Percentiles rank a stretch among this genome's conserved stretches.
Conservation (phyloP, 2,797 vertebrate species). For the Schizothorax lantsangensis region DNA sequence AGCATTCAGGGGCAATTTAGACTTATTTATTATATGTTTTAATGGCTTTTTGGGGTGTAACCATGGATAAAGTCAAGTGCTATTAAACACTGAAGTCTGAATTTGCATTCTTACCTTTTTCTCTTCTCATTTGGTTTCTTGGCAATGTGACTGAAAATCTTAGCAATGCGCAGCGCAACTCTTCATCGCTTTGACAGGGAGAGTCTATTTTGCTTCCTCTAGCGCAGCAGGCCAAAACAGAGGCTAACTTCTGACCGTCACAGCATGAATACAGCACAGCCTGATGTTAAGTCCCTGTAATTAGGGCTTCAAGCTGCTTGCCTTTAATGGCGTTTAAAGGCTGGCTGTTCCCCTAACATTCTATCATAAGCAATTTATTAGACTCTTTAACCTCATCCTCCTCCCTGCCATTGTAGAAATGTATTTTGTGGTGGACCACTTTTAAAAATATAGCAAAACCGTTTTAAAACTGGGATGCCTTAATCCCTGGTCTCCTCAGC, state of each 20-base stretch:
- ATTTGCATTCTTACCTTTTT: constrained; percentile 37
- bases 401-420: constrained; percentile 62
- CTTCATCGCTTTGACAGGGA: constrained; percentile 24
- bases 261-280: constrained; percentile 71
- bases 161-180: neutral
- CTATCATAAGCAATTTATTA: constrained; percentile 71
- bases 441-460: constrained; percentile 24
- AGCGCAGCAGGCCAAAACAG: constrained; percentile 63
- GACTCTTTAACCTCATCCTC: constrained; percentile 68
- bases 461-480: constrained; percentile 22
- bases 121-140: constrained; percentile 34
- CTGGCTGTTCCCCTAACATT: constrained; percentile 57
- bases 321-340: constrained; percentile 77
- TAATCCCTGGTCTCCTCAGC: constrained; percentile 13
- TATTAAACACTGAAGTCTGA: neutral
- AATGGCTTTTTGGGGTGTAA: constrained; percentile 23
- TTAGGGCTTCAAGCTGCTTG: constrained; percentile 80
- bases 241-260: constrained; percentile 75
- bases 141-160: constrained; percentile 34
- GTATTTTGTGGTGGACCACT: constrained; percentile 50
- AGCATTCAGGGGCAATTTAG: constrained; percentile 12
- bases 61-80: neutral
- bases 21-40: constrained; percentile 44
- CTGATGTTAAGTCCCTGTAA: constrained; percentile 78
- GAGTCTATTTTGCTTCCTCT: constrained; percentile 69